A percentile compares a stretch with the other conserved stretches of the same genome.
Conservation (phyloP, 2,888 invertebrate genomes). For the Deladenus siricidicola region DNA sequence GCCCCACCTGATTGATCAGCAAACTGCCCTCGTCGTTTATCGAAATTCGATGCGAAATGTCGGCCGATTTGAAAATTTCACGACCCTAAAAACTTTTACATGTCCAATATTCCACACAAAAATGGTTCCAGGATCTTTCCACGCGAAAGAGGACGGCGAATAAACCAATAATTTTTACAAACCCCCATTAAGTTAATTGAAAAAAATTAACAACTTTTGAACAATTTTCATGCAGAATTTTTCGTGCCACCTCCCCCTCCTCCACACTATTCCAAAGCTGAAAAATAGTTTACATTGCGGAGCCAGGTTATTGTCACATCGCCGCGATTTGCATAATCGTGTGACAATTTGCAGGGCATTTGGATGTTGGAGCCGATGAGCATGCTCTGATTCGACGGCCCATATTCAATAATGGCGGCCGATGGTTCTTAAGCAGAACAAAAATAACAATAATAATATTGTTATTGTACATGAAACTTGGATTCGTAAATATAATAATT, state of each 20-base stretch:
- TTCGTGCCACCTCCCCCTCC: background rate
- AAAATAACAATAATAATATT: no score
- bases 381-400: constrained; percentile 62
- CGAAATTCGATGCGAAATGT: constrained; percentile 17
- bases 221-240: background rate
- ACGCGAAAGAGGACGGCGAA: background rate
- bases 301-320: constrained; percentile 32
- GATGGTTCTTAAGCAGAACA: no score
- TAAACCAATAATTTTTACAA: background rate
- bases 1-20: constrained; percentile 59
- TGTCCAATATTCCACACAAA: background rate
- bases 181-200: background rate
- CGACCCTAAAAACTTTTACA: constrained; percentile 24
- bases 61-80: constrained; percentile 24
- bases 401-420: no score
- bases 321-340: constrained; percentile 63
- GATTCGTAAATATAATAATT: no score
- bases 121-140: background rate
- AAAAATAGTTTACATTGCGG: constrained; percentile 30
- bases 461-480: no score
- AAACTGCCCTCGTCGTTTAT: constrained; percentile 29
- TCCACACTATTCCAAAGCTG: background rate
- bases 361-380: constrained; percentile 85
- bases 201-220: background rate
- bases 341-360: constrained; percentile 84